Evolutionary conservation across 2,797 vertebrate species (phyloP).

Genomic region (Sitta carolinensis): DNA sequence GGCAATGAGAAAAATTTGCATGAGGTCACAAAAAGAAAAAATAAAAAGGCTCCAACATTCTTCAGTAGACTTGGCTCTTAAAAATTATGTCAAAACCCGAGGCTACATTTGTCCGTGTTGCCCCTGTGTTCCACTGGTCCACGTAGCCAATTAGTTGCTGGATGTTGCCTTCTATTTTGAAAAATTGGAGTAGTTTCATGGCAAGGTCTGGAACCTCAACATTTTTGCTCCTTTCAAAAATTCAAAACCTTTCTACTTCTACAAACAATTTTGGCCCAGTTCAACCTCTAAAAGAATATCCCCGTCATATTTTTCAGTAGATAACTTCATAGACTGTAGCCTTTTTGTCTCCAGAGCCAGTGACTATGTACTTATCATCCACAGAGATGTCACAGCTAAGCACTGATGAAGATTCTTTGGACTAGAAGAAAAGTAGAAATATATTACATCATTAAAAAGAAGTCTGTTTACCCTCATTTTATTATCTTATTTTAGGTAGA

Average conservation of each 20-base stretch:
- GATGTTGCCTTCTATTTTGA: conserved; percentile 56
- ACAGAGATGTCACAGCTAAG: conserved; percentile 88
- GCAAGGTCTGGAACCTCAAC: conserved; percentile 63
- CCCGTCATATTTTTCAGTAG: conserved; percentile 80
- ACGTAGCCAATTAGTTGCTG: conserved; percentile 36
- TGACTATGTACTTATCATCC: conserved; percentile 88
- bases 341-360: conserved; percentile 87
- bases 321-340: conserved; percentile 88
- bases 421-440: conserved; percentile 74
- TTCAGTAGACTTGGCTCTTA: conserved; percentile 55
- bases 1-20: conserved; percentile 63
- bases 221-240: conserved; percentile 62
- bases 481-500: not conserved
- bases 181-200: conserved; percentile 62
- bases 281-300: conserved; percentile 70
- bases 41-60: conserved; percentile 46
- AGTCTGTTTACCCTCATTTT: not conserved
- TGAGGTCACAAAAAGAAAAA: conserved; percentile 63
- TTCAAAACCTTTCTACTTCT: conserved; percentile 74
- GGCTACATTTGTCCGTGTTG: conserved; percentile 57
- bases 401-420: conserved; percentile 87
- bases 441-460: not conserved
- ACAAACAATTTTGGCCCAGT: conserved; percentile 80
- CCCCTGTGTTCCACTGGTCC: conserved; percentile 56
- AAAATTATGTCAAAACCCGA: conserved; percentile 33